These are phyloP conservation scores for Drosophila siamana DNA, from an alignment of 2,888 invertebrate species.

Conservation along the genomic window DNA sequence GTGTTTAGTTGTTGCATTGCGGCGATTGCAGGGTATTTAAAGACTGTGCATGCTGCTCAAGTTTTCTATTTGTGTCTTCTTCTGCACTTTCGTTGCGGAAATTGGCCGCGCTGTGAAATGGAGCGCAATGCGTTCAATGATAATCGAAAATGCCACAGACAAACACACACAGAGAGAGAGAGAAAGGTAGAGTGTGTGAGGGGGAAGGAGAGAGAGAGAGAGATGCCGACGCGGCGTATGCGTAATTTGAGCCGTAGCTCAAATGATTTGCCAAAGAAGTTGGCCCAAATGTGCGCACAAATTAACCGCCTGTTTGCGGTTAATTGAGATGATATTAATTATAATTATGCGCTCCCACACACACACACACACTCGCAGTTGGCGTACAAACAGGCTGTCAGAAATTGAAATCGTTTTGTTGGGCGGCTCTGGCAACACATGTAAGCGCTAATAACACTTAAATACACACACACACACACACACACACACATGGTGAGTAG, in stretches of 20 bases:
- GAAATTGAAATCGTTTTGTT: constrained; percentile 76
- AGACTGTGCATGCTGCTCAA: neutral
- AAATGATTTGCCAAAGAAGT: constrained; percentile 57
- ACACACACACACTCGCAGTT: constrained; percentile 14
- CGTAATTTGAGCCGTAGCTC: constrained; percentile 44
- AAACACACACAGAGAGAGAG: neutral
- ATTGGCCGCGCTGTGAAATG: constrained; percentile 54
- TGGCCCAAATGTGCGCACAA: constrained; percentile 61
- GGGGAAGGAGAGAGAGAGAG: neutral
- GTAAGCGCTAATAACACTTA: constrained; percentile 80
- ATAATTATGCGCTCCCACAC: constrained; percentile 55
- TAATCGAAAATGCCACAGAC: constrained; percentile 21
- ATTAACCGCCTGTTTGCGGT: constrained; percentile 80
- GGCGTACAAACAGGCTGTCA: constrained; percentile 51
- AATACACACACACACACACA: constrained; percentile 55
- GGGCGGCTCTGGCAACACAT: constrained; percentile 64
- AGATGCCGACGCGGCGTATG: constrained; percentile 41
- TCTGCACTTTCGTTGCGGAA: constrained; percentile 52
- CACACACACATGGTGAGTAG: constrained; percentile 10
- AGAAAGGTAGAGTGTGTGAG: neutral
- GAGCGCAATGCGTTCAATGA: constrained; percentile 27
- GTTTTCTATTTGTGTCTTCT: constrained; percentile 14
- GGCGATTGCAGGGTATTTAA: neutral
- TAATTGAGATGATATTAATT: constrained; percentile 80
- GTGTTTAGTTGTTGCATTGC: too few species aligned